Evolutionary conservation across 2,113 vertebrate species (phyloP).

Genomic region (Sporophila hypoxantha): DNA sequence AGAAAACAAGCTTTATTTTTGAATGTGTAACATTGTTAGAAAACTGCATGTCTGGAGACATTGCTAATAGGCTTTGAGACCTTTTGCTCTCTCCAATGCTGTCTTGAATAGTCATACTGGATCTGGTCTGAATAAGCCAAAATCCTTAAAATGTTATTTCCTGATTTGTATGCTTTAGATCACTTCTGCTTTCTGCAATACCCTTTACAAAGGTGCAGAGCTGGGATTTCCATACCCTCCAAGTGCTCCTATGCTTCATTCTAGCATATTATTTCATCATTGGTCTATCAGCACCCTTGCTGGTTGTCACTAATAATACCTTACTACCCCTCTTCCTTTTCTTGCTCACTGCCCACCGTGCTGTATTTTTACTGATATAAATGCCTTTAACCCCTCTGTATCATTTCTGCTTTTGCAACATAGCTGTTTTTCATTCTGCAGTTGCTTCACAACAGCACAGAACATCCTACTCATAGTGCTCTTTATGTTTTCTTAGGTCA

Average conservation of each 20-base stretch:
- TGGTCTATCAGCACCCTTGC: not conserved
- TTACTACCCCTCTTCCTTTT: not conserved
- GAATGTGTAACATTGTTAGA: not conserved
- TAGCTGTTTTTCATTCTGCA: not conserved
- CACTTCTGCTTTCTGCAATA: not conserved
- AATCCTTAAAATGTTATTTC: not conserved
- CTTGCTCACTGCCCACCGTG: not conserved
- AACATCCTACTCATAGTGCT: not conserved
- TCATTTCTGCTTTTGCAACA: not conserved
- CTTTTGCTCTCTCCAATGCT: not conserved
- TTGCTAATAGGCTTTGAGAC: constrained; percentile 24
- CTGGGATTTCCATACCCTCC: not conserved
- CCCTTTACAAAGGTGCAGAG: not conserved
- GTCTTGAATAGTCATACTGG: not conserved
- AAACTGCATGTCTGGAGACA: constrained; percentile 4
- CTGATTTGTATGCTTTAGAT: not conserved
- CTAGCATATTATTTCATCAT: not conserved
- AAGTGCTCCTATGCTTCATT: not conserved
- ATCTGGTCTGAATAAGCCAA: not conserved
- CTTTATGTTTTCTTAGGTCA: not conserved
- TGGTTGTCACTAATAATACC: not conserved
- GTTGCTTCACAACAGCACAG: not conserved
- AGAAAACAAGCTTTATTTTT: constrained; percentile 34
- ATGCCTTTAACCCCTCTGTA: not conserved
- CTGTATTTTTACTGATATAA: not conserved